Percentiles rank a stretch among this genome's conserved stretches.
phyloP scores from a whole-genome alignment of 2,888 invertebrate genomes.

The Amiota communis region DNA sequence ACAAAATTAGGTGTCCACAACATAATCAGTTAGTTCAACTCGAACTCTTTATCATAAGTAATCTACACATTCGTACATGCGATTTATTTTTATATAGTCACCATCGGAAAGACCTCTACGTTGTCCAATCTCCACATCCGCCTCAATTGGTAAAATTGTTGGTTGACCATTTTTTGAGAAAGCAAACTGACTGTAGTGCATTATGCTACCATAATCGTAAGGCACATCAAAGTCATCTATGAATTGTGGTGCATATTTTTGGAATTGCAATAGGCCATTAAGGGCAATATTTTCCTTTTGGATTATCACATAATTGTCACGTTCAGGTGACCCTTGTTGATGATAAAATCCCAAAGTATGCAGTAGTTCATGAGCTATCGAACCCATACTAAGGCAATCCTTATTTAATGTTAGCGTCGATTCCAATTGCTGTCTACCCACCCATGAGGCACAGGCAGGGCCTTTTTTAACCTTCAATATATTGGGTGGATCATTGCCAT shows the following conservation, averaged over 20 bases:
- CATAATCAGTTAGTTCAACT: too few relatives aligned
- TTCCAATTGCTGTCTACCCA: conserved; percentile 78
- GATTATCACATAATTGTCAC: conserved; percentile 79
- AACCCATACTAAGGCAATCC: conserved; percentile 79
- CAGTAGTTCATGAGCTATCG: conserved; percentile 82
- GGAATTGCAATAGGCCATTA: conserved; percentile 79
- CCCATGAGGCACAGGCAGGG: conserved; percentile 83
- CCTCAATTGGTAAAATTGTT: conserved; percentile 76
- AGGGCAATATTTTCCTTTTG: conserved; percentile 74
- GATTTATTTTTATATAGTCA: conserved; percentile 15
- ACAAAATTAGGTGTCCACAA: too few relatives aligned
- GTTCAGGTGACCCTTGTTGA: conserved; percentile 83
- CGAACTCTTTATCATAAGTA: neutral
- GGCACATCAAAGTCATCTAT: conserved; percentile 78
- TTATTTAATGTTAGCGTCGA: conserved; percentile 80
- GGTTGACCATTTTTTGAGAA: conserved; percentile 80
- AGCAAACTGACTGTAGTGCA: conserved; percentile 84
- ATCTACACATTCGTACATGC: conserved; percentile 18
- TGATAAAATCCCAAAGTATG: conserved; percentile 84
- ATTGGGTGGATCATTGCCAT: conserved; percentile 70
- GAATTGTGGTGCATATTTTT: conserved; percentile 75
- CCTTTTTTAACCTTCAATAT: neutral
- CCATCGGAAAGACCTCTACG: neutral
- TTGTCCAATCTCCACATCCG: neutral
- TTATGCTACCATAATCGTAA: conserved; percentile 84